A percentile compares a stretch with the other conserved stretches of the same genome.
These are phyloP conservation scores for Chaetops frenatus DNA, from an alignment of 2,113 vertebrate species.

Conservation along the genomic window DNA sequence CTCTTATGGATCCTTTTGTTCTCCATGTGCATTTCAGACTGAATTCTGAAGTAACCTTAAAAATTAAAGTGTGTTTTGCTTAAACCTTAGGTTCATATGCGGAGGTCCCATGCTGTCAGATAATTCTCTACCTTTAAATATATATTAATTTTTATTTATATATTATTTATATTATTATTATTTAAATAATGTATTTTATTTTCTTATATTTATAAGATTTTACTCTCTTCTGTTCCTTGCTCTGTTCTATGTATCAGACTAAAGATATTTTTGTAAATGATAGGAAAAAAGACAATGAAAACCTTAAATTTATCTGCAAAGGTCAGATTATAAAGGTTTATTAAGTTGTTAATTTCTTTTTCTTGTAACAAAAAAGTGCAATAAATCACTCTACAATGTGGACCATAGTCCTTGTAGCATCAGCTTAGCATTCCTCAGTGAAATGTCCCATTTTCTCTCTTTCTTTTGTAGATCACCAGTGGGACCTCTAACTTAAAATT, in stretches of 20 bases:
- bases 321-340: neutral
- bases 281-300: fast-evolving
- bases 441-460: neutral
- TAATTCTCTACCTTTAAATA: neutral
- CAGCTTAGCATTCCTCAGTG: neutral
- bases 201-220: neutral
- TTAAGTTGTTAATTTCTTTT: neutral
- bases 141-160: no score
- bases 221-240: neutral
- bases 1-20: neutral
- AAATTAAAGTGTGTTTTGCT: neutral
- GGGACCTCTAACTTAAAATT: neutral
- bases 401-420: neutral
- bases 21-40: neutral
- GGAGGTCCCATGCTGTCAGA: neutral
- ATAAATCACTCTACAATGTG: neutral
- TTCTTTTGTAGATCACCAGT: neutral
- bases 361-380: neutral
- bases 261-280: neutral
- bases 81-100: neutral
- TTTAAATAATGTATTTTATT: neutral
- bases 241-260: neutral
- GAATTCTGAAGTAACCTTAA: neutral
- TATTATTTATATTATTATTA: neutral
- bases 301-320: neutral